phyloP scores from a whole-genome alignment of 2,113 vertebrate genomes.

The Sigmodon hispidus region DNA sequence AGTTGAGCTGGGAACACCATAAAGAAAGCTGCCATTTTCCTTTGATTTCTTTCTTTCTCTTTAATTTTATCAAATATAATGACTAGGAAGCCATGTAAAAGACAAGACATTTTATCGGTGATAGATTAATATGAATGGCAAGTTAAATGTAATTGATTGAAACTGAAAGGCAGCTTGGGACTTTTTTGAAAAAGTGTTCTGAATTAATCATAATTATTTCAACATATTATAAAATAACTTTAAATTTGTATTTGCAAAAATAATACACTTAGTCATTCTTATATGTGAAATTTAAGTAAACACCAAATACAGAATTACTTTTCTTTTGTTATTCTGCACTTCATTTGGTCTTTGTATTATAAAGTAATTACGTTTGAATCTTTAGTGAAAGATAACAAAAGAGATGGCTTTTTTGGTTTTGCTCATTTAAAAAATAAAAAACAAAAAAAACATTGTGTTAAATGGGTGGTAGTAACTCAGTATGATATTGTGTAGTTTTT shows the following conservation, averaged over 20 bases:
- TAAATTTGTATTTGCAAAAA: not conserved
- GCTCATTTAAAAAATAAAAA: too few species aligned
- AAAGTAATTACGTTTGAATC: not conserved
- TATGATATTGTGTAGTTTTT: not conserved
- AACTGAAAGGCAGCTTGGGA: not conserved
- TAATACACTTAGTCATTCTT: not conserved
- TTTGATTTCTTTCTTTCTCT: not conserved
- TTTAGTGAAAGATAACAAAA: not conserved
- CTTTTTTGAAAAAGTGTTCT: not conserved
- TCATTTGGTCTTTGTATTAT: not conserved
- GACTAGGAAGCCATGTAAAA: not conserved
- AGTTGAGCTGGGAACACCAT: not conserved
- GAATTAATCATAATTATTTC: not conserved
- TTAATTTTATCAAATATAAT: not conserved
- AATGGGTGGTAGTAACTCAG: not conserved
- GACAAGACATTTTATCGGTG: not conserved
- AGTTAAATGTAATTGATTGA: not conserved
- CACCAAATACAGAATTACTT: not conserved
- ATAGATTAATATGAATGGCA: accelerated
- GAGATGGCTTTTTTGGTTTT: not conserved
- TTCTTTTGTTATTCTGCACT: not conserved
- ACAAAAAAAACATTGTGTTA: not conserved
- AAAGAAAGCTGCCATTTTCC: not conserved
- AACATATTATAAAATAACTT: not conserved
- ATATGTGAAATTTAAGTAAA: not conserved